Base-by-base conservation (phyloP, 2,113 vertebrate genomes). In the Chaetodon auriga region DNA sequence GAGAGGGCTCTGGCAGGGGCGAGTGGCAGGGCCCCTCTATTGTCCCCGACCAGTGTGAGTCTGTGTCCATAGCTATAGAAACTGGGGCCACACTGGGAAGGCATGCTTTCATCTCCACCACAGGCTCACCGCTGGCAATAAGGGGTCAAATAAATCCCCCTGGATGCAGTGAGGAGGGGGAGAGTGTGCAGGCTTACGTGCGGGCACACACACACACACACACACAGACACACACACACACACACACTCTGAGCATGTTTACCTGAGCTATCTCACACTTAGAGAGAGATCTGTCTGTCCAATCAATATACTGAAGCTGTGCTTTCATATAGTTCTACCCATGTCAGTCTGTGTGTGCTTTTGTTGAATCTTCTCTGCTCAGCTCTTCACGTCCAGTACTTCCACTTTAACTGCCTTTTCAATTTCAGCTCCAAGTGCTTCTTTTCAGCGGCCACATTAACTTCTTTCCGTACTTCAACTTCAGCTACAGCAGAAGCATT, bases 61-160 rank as follows among this genome's bases (percentile, higher is more conserved):
- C 94, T 88, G 96, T 96, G 96, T 96, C 95, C 95, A 96, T 97
- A 95, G 94, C 97, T 96, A 96, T 97, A 96, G 96, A 96, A 95
- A 95, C 95, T 90, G 91, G 94, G 94, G 93, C 95, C 94, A 82
- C 90, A 81, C 88, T 89, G 93, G 87, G 35, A 94, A 96, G 94
- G 96, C 96, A 97, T 96, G 97, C 97, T 97, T 97, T 97, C 96
- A 97, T 97, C 95, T 97, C 91, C 79, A 87, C 96, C 96, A 95
- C 95, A 95, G 94, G 94, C 95, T 95, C 93, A 95, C 94, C 92
- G 89, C 93, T 91, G 95, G 90, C 49, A 95, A 95, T 94, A 94
- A 95, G 94, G 92, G 94, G 92, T 95, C 93, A 94, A 92, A 93
- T 92, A 93, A 93, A 92, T 91, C 92, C 92, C 89, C 89, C 90